These are phyloP conservation scores for Bombus impatiens DNA, from an alignment of 1,140 invertebrate genomes.

Conservation along the genomic window DNA sequence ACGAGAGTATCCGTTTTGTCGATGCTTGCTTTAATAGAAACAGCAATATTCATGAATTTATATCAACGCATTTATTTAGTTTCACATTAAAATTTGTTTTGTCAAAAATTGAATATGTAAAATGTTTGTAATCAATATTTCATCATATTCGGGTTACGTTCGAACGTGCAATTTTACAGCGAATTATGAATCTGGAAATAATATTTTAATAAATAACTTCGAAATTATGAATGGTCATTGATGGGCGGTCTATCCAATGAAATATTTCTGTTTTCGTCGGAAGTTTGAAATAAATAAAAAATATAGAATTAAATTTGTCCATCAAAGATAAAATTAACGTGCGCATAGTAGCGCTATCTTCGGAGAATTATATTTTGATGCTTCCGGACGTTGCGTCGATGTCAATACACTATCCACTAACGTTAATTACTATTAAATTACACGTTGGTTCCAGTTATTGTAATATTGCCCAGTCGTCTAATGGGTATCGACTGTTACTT, in stretches of 20 bases:
- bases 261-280: too few species aligned
- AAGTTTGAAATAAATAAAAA: too few species aligned
- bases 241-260: too few species aligned
- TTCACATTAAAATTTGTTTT: neutral
- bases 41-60: neutral
- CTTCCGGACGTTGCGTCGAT: neutral
- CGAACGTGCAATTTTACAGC: neutral
- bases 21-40: neutral
- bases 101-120: neutral
- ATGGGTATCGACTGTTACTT: slow-evolving; percentile 53
- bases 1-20: neutral
- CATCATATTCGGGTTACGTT: too few species aligned
- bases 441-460: slow-evolving; percentile 40
- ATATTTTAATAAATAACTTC: neutral
- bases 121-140: neutral
- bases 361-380: neutral
- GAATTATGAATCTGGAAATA: neutral
- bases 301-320: too few species aligned
- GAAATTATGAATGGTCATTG: neutral
- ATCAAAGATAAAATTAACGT: neutral
- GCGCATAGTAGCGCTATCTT: neutral
- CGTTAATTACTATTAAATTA: slow-evolving; percentile 43
- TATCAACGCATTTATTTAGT: neutral
- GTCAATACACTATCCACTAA: slow-evolving; percentile 21
- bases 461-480: slow-evolving; percentile 30